Base-by-base conservation (phyloP, 2,797 vertebrate species). In the Dipus sagitta region DNA sequence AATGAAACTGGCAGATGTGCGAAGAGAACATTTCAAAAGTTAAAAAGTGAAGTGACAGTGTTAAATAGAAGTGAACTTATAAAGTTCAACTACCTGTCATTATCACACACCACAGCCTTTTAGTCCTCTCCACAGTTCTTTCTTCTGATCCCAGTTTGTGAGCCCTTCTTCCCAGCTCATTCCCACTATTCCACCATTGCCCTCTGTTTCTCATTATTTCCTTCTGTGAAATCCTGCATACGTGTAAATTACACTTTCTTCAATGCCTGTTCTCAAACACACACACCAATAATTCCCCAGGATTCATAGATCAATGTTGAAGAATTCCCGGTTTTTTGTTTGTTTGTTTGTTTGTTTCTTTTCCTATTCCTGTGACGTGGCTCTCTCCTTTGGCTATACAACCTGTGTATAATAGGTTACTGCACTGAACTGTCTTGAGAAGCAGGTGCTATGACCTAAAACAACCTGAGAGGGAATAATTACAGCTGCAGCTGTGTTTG, bases 401-500 rank as follows among this genome's bases (percentile, higher is more conserved):
- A 74, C 5, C 47, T 47, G 9, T 47, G 47, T 47, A 47, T 47
- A 47, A 9, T 7, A 77, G 38, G 20, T 52, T 42, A 34, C 13
- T 1, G 23, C 10, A 83, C 34, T 21, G 52, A 88, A 62, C 93
- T 92, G 77, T 83, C 94, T 90, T 78, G 26, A 93, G 71, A 91
- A 83, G 71, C 6, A 88, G 67, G 21, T 86, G 58, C 30, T 95
- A 88, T 79, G 89, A 93, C 68, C 54, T 95, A 96, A 92, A 85
- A 34, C 21, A 92, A 62, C 81, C 89, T 91, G 54, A 88, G 23
- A 86, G 58, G 89, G 85, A 90, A 94, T 52, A 93, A 88, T 81
- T 58, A 67, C 52, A 89, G 64, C 5, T 83, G 20, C 2, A 78
- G 28, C 85, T 60, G 13, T 34, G 60, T 92, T 88, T 83, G 76